These are phyloP conservation scores for Microcebus tavaratra DNA, from an alignment of 2,113 vertebrate species.

Conservation along the genomic window DNA sequence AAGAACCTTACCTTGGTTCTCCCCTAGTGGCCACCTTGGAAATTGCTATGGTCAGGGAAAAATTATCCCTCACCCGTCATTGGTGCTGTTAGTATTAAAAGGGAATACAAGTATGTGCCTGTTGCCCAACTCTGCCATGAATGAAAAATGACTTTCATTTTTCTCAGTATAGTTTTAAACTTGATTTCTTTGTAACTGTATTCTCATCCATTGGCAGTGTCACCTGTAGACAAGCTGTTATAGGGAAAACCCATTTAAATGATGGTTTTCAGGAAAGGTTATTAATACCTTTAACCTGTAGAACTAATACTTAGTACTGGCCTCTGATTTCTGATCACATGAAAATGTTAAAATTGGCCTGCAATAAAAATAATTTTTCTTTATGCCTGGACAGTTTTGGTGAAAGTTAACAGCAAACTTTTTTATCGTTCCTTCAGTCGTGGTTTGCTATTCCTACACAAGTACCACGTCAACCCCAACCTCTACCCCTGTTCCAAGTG, in stretches of 20 bases:
- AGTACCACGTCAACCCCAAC: conserved; percentile 96
- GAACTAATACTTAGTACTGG: conserved; percentile 46
- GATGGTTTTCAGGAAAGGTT: conserved; percentile 55
- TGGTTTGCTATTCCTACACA: conserved; percentile 98
- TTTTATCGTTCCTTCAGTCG: conserved; percentile 90
- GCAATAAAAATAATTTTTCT: conserved; percentile 74
- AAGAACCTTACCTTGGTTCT: conserved; percentile 27
- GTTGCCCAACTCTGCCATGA: conserved; percentile 5
- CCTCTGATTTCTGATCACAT: conserved; percentile 68
- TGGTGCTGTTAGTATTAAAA: conserved; percentile 28
- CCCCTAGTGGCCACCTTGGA: background rate
- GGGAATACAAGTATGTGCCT: background rate
- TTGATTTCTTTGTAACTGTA: conserved; percentile 52
- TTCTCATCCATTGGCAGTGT: conserved; percentile 15
- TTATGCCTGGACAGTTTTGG: conserved; percentile 62
- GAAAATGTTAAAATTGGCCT: conserved; percentile 76
- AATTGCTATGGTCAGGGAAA: conserved; percentile 44
- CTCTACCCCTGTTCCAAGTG: conserved; percentile 91
- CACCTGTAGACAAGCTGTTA: conserved; percentile 34
- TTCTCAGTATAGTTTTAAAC: conserved; percentile 53
- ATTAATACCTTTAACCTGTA: conserved; percentile 54
- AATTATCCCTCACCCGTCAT: background rate
- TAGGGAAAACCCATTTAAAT: conserved; percentile 8
- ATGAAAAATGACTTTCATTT: conserved; percentile 58
- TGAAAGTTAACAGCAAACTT: conserved; percentile 80